Percentiles rank a stretch among this genome's conserved stretches.
Evolutionary conservation across 1,140 invertebrate species (phyloP).

Genomic region (Hypsibius dujardini): DNA sequence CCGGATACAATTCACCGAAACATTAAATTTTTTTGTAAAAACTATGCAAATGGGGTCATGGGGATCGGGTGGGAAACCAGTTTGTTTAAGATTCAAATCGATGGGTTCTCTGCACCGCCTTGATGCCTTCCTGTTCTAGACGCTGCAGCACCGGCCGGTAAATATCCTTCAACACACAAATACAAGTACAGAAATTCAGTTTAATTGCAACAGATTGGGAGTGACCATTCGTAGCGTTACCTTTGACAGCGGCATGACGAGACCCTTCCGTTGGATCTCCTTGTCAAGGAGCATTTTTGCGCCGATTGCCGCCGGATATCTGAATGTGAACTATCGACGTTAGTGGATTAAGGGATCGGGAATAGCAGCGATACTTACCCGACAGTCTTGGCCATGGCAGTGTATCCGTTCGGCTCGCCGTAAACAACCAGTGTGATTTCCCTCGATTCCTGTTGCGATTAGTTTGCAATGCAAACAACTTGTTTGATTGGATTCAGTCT

Average conservation of each 20-base stretch:
- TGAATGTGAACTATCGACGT: no score
- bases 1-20: no score
- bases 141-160: conserved; percentile 72
- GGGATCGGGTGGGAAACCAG: no score
- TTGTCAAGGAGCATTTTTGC: conserved; percentile 87
- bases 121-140: conserved; percentile 63
- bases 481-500: background rate
- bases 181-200: no score
- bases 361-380: no score
- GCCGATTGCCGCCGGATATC: conserved; percentile 81
- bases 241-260: conserved; percentile 67
- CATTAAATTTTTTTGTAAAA: no score
- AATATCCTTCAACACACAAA: conserved; percentile 68
- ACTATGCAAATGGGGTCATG: no score
- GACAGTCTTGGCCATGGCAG: conserved; percentile 93
- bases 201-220: no score
- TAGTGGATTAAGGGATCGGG: no score
- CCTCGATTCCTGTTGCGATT: conserved; percentile 44
- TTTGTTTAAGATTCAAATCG: background rate
- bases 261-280: conserved; percentile 84
- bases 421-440: conserved; percentile 84
- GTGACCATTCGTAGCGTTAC: conserved; percentile 81
- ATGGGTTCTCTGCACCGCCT: conserved; percentile 41
- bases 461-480: background rate
- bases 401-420: conserved; percentile 63